Conservation (phyloP, 2,797 vertebrate genomes). For the Eospalax fontanierii region DNA sequence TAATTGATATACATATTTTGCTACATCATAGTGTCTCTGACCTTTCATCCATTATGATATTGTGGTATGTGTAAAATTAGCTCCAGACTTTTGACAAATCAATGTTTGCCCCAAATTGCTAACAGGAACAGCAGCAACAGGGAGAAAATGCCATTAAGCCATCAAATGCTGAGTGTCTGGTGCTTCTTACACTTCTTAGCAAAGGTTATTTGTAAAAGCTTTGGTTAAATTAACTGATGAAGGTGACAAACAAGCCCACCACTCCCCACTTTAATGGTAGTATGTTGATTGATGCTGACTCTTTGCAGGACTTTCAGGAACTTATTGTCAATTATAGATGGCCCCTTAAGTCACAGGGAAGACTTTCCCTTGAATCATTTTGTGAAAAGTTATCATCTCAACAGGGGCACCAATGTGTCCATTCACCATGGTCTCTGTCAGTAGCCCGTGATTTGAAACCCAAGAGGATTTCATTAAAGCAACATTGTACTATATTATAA, state of each 20-base stretch:
- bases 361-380: slow-evolving; percentile 56
- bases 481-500: background rate
- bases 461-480: slow-evolving; percentile 20
- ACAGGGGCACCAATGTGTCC: background rate
- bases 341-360: slow-evolving; percentile 29
- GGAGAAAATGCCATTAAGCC: slow-evolving; percentile 18
- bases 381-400: slow-evolving; percentile 45
- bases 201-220: slow-evolving; percentile 68
- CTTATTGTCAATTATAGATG: slow-evolving; percentile 54
- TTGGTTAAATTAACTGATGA: slow-evolving; percentile 65
- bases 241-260: slow-evolving; percentile 47
- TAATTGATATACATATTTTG: slow-evolving; percentile 35
- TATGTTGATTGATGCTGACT: slow-evolving; percentile 22
- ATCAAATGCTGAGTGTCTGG: slow-evolving; percentile 44
- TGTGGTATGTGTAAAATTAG: slow-evolving; percentile 68
- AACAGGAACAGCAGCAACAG: slow-evolving; percentile 57
- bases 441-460: background rate
- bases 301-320: slow-evolving; percentile 48
- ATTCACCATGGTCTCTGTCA: background rate
- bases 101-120: slow-evolving; percentile 65
- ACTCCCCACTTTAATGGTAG: slow-evolving; percentile 40
- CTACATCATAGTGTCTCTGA: slow-evolving; percentile 58
- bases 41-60: slow-evolving; percentile 52
- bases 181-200: slow-evolving; percentile 40
- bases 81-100: slow-evolving; percentile 66